A percentile compares a stretch with the other conserved stretches of the same genome.
phyloP scores from a whole-genome alignment of 2,888 invertebrate genomes.

The Euphydryas editha region DNA sequence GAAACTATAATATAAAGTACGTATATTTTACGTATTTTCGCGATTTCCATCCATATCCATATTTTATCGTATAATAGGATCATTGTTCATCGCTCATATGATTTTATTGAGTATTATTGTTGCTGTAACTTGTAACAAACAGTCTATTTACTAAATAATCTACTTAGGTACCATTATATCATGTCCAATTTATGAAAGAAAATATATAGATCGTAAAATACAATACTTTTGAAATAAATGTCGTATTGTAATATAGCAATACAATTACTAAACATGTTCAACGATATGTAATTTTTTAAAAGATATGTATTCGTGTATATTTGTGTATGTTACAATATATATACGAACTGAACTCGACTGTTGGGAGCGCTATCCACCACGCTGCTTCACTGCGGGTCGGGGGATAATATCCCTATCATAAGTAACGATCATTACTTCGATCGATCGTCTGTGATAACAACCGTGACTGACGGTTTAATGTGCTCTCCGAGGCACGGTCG shows the following conservation, averaged over 20 bases:
- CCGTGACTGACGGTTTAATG: too few relatives aligned
- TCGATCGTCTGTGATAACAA: too few relatives aligned
- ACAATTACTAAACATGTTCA: constrained; percentile 3
- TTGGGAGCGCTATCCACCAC: too few relatives aligned
- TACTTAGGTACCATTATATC: constrained; percentile 1
- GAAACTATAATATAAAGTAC: constrained; percentile 93
- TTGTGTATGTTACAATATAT: too few relatives aligned
- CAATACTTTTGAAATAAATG: constrained; percentile 18
- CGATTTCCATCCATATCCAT: too few relatives aligned
- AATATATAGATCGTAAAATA: constrained; percentile 17
- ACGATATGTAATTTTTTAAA: background rate
- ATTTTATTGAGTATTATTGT: background rate
- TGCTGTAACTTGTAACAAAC: constrained; percentile 5
- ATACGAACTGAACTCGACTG: too few relatives aligned
- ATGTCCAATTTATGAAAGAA: background rate
- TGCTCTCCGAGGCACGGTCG: too few relatives aligned
- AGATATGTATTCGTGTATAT: background rate
- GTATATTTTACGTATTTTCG: constrained; percentile 41
- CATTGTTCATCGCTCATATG: too few relatives aligned
- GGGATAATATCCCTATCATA: too few relatives aligned
- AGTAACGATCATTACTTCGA: too few relatives aligned
- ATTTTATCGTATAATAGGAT: background rate
- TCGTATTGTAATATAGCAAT: constrained; percentile 12
- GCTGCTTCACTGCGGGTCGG: too few relatives aligned
- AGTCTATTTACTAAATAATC: background rate